Conservation (phyloP, 1,140 invertebrate species). For the Pseudomyrmex gracilis region DNA sequence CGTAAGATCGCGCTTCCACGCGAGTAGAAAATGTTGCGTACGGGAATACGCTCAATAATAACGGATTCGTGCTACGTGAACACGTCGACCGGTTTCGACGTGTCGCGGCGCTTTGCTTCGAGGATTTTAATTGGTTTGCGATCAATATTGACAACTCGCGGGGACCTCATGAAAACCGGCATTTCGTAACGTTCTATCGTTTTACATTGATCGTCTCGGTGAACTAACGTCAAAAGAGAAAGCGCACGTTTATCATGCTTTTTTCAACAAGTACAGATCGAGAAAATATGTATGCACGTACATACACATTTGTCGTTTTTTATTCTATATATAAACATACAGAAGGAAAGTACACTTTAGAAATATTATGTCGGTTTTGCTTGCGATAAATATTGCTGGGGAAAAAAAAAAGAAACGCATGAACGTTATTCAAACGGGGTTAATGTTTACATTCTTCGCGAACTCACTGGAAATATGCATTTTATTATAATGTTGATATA, state of each 20-base stretch:
- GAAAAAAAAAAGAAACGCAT: neutral
- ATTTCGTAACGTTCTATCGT: conserved; percentile 23
- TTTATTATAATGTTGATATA: conserved; percentile 15
- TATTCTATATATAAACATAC: neutral
- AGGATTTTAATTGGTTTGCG: conserved; percentile 45
- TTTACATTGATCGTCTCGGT: neutral
- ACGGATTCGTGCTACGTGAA: neutral
- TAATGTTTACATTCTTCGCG: conserved; percentile 23
- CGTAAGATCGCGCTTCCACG: conserved; percentile 27
- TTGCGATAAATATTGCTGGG: too few species aligned
- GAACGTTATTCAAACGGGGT: conserved; percentile 17
- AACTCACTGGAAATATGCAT: neutral
- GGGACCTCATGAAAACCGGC: conserved; percentile 21
- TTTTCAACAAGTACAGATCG: neutral
- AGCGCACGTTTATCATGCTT: neutral
- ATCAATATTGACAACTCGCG: conserved; percentile 31
- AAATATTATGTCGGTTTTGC: neutral
- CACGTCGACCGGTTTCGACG: conserved; percentile 32
- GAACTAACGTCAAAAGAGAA: conserved; percentile 13
- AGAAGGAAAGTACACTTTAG: neutral
- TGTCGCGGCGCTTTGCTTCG: conserved; percentile 21
- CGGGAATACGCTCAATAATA: conserved; percentile 41
- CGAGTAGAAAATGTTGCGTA: conserved; percentile 13
- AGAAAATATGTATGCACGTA: neutral
- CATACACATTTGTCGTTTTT: neutral